Conservation (phyloP, 2,113 vertebrate species). For the Dermatemys mawii region DNA sequence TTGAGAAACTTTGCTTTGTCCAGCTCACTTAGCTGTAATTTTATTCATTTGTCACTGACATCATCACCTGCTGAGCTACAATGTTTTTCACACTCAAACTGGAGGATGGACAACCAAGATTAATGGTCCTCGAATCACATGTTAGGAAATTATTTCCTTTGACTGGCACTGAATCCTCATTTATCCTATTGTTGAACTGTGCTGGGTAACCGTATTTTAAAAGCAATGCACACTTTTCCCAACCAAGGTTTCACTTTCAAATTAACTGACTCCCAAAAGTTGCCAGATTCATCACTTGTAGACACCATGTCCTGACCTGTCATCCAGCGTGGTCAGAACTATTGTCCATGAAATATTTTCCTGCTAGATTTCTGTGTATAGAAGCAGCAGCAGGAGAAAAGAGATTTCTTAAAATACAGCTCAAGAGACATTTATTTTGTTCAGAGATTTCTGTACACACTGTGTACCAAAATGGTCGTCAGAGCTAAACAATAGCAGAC, state of each 20-base stretch:
- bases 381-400: background rate
- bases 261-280: constrained; percentile 31
- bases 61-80: constrained; percentile 70
- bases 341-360: background rate
- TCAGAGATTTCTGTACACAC: background rate
- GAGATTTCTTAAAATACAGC: background rate
- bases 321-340: constrained; percentile 32
- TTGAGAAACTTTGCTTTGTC: constrained; percentile 55
- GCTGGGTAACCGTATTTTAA: background rate
- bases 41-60: constrained; percentile 74
- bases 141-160: constrained; percentile 55
- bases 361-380: background rate
- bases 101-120: constrained; percentile 62
- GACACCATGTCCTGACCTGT: constrained; percentile 58
- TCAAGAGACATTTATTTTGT: background rate
- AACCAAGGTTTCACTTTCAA: constrained; percentile 46
- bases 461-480: background rate
- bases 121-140: constrained; percentile 46
- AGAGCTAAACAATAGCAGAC: background rate
- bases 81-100: constrained; percentile 59
- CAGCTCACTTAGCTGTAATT: constrained; percentile 68
- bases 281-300: constrained; percentile 62
- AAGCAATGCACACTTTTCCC: background rate
- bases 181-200: background rate
- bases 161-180: constrained; percentile 38